Conservation (phyloP, 2,113 vertebrate species). For the Corythoichthys haematopterus region DNA sequence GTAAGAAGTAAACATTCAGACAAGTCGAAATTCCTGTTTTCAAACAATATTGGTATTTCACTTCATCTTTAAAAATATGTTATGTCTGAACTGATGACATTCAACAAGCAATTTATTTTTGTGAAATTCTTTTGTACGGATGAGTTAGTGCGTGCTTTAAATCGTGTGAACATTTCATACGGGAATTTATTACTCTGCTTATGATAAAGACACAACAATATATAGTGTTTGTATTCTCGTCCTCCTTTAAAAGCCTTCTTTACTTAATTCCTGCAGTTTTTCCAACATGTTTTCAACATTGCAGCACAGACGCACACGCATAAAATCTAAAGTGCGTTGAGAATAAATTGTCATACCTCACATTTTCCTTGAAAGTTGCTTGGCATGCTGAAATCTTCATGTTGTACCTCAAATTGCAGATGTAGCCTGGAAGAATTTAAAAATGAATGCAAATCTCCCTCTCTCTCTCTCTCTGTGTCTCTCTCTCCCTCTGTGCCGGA, state of each 20-base stretch:
- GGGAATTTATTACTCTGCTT: constrained; percentile 38
- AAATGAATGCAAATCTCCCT: constrained; percentile 64
- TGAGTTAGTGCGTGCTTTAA: not conserved
- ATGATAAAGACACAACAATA: constrained; percentile 26
- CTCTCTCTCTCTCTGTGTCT: constrained; percentile 10
- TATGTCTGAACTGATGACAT: not conserved
- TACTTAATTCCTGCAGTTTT: constrained; percentile 28
- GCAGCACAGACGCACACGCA: constrained; percentile 41
- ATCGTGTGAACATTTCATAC: not conserved
- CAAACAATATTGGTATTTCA: not conserved
- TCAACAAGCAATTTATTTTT: not conserved
- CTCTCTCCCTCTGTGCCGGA: constrained; percentile 37
- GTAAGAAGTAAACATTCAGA: too few species aligned
- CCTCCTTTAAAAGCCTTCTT: constrained; percentile 5
- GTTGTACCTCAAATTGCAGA: constrained; percentile 68
- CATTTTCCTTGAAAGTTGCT: constrained; percentile 66
- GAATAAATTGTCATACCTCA: constrained; percentile 54
- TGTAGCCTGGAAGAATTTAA: constrained; percentile 68
- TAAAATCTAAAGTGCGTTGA: constrained; percentile 44
- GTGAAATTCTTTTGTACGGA: not conserved
- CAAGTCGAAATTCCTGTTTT: too few species aligned
- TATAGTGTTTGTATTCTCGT: constrained; percentile 9
- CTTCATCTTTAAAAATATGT: not conserved
- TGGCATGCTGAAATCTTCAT: constrained; percentile 55
- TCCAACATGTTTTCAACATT: constrained; percentile 39